phyloP scores from a whole-genome alignment of 2,113 vertebrate genomes.

The Balaenoptera acutorostrata region DNA sequence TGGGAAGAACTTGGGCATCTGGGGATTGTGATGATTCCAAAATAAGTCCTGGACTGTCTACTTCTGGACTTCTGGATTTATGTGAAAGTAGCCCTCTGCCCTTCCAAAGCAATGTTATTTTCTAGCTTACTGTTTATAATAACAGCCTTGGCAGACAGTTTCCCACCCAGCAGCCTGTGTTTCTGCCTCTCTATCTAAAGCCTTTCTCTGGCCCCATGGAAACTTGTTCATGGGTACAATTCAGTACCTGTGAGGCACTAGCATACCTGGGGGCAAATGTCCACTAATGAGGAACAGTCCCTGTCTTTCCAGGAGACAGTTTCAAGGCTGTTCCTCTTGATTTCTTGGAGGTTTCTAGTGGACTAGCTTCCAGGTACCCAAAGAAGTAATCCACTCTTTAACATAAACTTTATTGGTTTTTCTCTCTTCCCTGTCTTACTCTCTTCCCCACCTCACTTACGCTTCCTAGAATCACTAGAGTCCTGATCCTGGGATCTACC shows the following conservation, averaged over 20 bases:
- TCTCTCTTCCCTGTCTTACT: not conserved
- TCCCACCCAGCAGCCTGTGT: not conserved
- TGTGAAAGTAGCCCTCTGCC: not conserved
- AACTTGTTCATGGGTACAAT: not conserved
- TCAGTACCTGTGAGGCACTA: not conserved
- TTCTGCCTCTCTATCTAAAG: not conserved
- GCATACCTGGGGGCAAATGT: not conserved
- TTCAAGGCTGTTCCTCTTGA: not conserved
- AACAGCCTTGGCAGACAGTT: not conserved
- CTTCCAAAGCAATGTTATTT: not conserved
- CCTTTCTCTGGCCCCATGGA: not conserved
- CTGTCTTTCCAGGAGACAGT: not conserved
- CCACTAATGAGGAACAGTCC: not conserved
- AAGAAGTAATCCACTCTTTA: not conserved
- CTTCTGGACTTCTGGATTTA: not conserved
- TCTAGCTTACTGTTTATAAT: not conserved
- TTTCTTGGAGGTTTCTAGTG: not conserved
- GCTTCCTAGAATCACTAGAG: not conserved
- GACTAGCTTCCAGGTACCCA: not conserved
- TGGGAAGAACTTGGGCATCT: not conserved
- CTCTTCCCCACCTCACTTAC: not conserved
- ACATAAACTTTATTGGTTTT: not conserved
- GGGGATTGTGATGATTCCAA: not conserved
- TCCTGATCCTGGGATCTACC: not conserved
- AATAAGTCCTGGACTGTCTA: not conserved